Evolutionary conservation across 2,888 invertebrate genomes (phyloP).

Genomic region (Didymodactylos carnosus): DNA sequence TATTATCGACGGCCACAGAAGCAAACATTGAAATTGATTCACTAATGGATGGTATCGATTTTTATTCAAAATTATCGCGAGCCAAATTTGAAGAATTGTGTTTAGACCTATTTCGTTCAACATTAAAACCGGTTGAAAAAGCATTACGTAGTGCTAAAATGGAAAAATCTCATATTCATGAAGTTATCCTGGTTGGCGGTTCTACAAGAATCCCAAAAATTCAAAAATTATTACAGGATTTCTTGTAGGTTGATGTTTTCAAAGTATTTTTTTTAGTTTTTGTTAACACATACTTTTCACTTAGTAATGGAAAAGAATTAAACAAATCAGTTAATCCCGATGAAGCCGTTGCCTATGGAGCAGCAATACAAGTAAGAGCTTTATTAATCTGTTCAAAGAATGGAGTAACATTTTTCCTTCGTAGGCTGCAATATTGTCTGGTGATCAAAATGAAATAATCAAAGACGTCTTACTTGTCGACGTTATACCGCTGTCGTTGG

Average conservation of each 20-base stretch:
- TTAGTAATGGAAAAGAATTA: slow-evolving; percentile 46
- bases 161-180: slow-evolving; percentile 17
- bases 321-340: slow-evolving; percentile 61
- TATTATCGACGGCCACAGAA: slow-evolving; percentile 54
- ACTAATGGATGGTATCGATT: slow-evolving; percentile 47
- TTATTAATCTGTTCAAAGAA: too few relatives aligned
- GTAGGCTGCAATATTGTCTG: slow-evolving; percentile 10
- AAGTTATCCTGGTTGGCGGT: slow-evolving; percentile 20
- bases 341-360: slow-evolving; percentile 89
- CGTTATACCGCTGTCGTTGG: slow-evolving; percentile 16
- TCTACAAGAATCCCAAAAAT: slow-evolving; percentile 55
- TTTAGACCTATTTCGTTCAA: slow-evolving; percentile 24
- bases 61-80: slow-evolving; percentile 46
- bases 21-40: slow-evolving; percentile 35
- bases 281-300: too few relatives aligned
- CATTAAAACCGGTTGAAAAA: slow-evolving; percentile 17
- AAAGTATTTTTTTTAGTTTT: too few relatives aligned
- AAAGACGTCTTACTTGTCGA: slow-evolving; percentile 16
- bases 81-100: slow-evolving; percentile 57
- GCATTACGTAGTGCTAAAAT: slow-evolving; percentile 19
- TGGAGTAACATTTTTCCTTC: neutral
- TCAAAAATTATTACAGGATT: slow-evolving; percentile 51
- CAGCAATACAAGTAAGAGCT: slow-evolving; percentile 38
- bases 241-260: slow-evolving; percentile 46
- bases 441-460: slow-evolving; percentile 13